These are phyloP conservation scores for Drosophila pandora DNA, from an alignment of 1,140 invertebrate species.

Conservation along the genomic window DNA sequence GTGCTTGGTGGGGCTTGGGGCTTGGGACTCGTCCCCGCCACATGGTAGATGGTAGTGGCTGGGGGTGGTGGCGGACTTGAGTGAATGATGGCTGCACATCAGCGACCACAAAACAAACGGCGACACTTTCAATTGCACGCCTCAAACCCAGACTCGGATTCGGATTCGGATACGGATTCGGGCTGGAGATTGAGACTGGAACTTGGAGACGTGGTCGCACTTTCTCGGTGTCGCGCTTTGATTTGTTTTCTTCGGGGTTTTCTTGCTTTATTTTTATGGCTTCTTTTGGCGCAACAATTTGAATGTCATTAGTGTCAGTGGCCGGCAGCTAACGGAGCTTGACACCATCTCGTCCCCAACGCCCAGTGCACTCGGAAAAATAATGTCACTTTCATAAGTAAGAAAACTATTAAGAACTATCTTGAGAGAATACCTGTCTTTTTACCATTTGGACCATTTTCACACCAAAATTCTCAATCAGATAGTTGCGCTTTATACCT, in stretches of 20 bases:
- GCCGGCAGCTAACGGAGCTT: slow-evolving; percentile 65
- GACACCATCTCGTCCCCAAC: slow-evolving; percentile 41
- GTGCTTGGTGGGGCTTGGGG: neutral
- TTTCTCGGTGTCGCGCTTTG: slow-evolving; percentile 63
- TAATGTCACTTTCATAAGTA: neutral
- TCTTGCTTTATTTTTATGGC: slow-evolving; percentile 62
- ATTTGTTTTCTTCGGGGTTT: slow-evolving; percentile 52
- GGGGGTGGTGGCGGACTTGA: neutral
- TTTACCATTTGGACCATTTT: neutral
- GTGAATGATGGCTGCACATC: slow-evolving; percentile 70
- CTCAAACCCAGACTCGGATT: slow-evolving; percentile 36
- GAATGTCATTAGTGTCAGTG: slow-evolving; percentile 76
- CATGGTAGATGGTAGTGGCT: slow-evolving; percentile 1
- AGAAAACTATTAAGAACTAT: neutral
- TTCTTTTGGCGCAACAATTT: slow-evolving; percentile 78
- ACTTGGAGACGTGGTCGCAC: slow-evolving; percentile 34
- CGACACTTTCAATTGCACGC: slow-evolving; percentile 76
- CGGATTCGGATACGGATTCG: slow-evolving; percentile 14
- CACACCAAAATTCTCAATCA: neutral
- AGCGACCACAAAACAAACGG: slow-evolving; percentile 54
- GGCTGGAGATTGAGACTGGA: slow-evolving; percentile 11
- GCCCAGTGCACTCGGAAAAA: slow-evolving; percentile 2
- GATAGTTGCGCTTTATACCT: too few species aligned
- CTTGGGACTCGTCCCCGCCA: neutral
- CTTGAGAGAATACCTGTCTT: too few species aligned